Conservation (phyloP, 2,797 vertebrate species). For the Pachyuromys duprasi region DNA sequence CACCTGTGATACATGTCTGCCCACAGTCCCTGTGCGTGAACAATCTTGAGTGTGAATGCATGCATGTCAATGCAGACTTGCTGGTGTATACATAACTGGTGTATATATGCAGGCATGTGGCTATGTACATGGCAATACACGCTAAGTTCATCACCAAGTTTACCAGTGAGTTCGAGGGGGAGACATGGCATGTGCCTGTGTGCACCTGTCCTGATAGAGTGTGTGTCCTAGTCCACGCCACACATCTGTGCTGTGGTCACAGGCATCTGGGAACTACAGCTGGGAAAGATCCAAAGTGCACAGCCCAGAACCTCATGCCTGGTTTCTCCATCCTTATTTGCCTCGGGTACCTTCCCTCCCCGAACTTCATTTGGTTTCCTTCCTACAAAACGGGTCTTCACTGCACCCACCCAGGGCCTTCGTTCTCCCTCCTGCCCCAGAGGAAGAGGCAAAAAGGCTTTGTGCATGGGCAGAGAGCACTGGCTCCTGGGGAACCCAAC, state of each 20-base stretch:
- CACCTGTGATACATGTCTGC: no score
- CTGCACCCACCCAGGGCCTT: no score
- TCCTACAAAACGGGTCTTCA: neutral
- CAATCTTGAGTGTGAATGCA: fast-evolving
- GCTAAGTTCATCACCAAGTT: neutral
- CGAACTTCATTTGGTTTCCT: neutral
- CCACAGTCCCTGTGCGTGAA: fast-evolving
- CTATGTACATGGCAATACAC: fast-evolving
- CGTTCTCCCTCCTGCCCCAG: neutral
- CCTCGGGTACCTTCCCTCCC: neutral
- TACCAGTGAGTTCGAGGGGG: neutral
- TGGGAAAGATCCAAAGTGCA: neutral
- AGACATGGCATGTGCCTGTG: neutral
- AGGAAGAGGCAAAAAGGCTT: neutral
- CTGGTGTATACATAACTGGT: no score
- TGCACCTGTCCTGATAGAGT: neutral
- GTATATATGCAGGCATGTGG: no score
- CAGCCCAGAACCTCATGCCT: neutral
- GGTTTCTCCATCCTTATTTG: neutral
- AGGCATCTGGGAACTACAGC: no score
- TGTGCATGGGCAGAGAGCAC: neutral
- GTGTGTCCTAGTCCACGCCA: neutral
- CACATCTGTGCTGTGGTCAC: neutral
- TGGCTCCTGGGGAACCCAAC: neutral
- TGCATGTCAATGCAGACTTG: fast-evolving